Percentiles rank a stretch among this genome's conserved stretches.
Conservation (phyloP, 2,797 vertebrate genomes). For the Macropodus opercularis region DNA sequence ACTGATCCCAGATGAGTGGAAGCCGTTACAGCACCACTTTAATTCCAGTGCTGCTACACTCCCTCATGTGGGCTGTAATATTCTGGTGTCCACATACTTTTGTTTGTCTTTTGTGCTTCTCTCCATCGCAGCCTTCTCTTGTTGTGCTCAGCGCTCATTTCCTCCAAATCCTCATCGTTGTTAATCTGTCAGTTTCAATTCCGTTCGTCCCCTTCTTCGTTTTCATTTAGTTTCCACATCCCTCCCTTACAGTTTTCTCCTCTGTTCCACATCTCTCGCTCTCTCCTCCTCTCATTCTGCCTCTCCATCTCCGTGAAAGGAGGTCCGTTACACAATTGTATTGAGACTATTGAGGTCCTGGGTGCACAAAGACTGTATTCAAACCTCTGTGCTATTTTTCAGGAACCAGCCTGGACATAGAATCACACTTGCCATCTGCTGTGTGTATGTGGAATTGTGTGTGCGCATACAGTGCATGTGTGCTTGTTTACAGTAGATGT, state of each 20-base stretch:
- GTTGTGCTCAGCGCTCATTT: background rate
- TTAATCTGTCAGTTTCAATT: background rate
- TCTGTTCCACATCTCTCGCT: conserved; percentile 9
- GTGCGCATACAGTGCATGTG: conserved; percentile 17
- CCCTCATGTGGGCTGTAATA: too few species aligned
- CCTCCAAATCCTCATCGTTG: background rate
- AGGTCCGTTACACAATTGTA: conserved; percentile 65
- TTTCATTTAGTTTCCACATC: background rate
- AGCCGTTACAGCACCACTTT: too few species aligned
- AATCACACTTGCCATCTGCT: conserved; percentile 60
- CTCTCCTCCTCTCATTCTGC: conserved; percentile 14
- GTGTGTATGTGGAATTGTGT: conserved; percentile 22
- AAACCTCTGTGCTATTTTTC: conserved; percentile 67
- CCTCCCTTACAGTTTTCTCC: conserved; percentile 11
- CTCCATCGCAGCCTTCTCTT: background rate
- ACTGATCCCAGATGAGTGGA: too few species aligned
- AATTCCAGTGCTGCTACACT: background rate
- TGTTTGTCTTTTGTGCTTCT: background rate
- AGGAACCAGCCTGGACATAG: conserved; percentile 39
- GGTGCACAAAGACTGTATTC: conserved; percentile 68
- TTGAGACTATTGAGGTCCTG: conserved; percentile 62
- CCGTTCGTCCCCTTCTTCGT: background rate
- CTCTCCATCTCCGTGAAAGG: conserved; percentile 53
- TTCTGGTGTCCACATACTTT: conserved; percentile 6
- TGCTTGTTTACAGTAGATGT: conserved; percentile 15